These are phyloP conservation scores for Lepilemur ruficaudatus DNA, from an alignment of 2,797 vertebrate species.

Conservation along the genomic window DNA sequence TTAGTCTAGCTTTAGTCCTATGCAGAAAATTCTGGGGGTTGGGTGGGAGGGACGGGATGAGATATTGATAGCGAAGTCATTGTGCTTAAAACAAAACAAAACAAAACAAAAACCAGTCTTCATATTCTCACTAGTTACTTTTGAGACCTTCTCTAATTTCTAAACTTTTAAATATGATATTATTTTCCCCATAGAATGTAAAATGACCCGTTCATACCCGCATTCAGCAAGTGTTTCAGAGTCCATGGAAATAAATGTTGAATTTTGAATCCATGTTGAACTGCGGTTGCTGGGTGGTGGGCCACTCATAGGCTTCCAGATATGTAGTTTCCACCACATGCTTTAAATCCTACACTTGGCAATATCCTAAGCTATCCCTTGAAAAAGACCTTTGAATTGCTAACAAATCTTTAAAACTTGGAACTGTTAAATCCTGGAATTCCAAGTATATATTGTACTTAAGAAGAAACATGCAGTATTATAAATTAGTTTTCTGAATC, in stretches of 20 bases:
- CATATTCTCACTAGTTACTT: neutral
- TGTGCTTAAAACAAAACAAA: neutral
- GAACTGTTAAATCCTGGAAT: neutral
- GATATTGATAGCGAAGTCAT: neutral
- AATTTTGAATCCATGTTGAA: neutral
- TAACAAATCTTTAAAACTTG: neutral
- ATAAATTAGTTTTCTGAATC: slow-evolving; percentile 72
- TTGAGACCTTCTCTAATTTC: neutral
- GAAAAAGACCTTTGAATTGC: neutral
- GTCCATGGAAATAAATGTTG: neutral
- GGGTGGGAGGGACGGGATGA: neutral
- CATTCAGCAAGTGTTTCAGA: neutral
- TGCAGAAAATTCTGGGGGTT: neutral
- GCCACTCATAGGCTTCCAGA: neutral
- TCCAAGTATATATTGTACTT: neutral
- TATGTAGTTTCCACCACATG: neutral
- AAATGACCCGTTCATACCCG: neutral
- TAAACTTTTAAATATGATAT: neutral
- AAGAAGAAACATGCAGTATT: slow-evolving; percentile 18
- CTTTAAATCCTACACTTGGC: neutral
- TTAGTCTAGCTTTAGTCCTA: neutral
- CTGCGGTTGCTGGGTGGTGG: neutral
- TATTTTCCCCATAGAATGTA: neutral
- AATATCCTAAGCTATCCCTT: neutral
- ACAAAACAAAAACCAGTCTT: neutral